These are phyloP conservation scores for Pelmatolapia mariae DNA, from an alignment of 2,113 vertebrate genomes.

Conservation along the genomic window DNA sequence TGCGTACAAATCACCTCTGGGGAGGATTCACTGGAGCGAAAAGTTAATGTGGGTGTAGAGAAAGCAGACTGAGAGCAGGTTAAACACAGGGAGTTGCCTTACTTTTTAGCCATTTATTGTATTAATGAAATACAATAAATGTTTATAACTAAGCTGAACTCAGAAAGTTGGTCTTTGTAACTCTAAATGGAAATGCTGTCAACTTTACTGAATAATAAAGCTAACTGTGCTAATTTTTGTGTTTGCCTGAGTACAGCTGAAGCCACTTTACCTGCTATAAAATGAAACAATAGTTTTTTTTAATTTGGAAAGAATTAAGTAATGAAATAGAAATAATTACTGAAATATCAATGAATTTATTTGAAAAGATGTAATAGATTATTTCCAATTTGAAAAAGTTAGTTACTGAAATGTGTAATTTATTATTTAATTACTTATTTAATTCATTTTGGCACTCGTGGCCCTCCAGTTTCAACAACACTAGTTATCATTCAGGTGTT, in stretches of 20 bases:
- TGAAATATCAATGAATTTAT: background rate
- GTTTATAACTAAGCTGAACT: background rate
- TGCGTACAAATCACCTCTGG: background rate
- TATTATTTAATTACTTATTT: background rate
- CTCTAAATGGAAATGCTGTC: background rate
- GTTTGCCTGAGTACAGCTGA: background rate
- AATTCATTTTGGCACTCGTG: background rate
- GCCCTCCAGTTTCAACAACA: background rate
- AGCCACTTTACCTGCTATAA: background rate
- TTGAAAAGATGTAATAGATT: background rate
- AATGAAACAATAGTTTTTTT: background rate
- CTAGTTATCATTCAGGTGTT: background rate
- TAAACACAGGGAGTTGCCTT: background rate
- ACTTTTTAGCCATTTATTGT: background rate
- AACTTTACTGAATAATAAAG: background rate
- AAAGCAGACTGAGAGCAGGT: background rate
- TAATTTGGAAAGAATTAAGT: background rate
- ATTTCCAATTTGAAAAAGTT: background rate
- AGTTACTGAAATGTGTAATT: background rate
- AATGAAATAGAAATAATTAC: background rate
- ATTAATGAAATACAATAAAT: background rate
- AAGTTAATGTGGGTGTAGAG: background rate
- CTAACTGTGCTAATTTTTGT: background rate
- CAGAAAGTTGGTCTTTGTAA: background rate
- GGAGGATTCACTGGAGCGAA: background rate